Evolutionary conservation across 92 coral and sea anemone genomes (phyloP), one percentile per base, ranked within the genome.

Genomic region (Bergia sp.): DNA sequence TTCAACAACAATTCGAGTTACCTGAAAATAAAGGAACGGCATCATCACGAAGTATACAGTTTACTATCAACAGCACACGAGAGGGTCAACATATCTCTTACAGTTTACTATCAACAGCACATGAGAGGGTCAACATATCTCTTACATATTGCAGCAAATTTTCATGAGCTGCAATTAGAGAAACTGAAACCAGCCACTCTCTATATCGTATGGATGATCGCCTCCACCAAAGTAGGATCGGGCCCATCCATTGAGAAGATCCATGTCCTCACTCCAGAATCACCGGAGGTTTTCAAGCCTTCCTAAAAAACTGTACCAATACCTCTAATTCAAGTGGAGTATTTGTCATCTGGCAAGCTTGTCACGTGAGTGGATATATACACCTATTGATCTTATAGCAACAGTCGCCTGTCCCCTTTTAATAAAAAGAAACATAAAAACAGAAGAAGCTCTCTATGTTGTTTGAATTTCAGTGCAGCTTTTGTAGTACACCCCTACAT

Each of bases 1-100:
- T 11, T 23, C 82, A 7, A 47, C 64, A 7, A 7, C 66, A 78
- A 78, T 78, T 78, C 41, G 16, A 80, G 84, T 80, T 13, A 80
- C 47, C 84, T 36, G 23, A 9, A 15, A 23, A 2, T 8, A 80
- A 37, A 80, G 84, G n/a, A 53, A 80, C 42, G 84, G 84, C n/a
- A 37, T 0, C 2, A 80, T 57, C 7, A 57, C 36, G 10, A 12
- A 55, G 15, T 80, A 53, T 57, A 0, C 4, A 55, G 85, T 80
- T 44, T 4, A 20, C 47, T 29, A 29, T 29, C 29, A 29, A 29
- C 29, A 29, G 29, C 29, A 29, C 0, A 29, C 29, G 29, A 0
- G 29, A 29, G 29, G 29, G 0, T 29, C 29, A 29, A 29, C 29
- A 29, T 29, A 29, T 29, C 29, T 29, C 29, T 29, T 29, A 29